phyloP scores from a whole-genome alignment of 92 coral and sea anemone genomes.

The Umimayanthus chanpuru region DNA sequence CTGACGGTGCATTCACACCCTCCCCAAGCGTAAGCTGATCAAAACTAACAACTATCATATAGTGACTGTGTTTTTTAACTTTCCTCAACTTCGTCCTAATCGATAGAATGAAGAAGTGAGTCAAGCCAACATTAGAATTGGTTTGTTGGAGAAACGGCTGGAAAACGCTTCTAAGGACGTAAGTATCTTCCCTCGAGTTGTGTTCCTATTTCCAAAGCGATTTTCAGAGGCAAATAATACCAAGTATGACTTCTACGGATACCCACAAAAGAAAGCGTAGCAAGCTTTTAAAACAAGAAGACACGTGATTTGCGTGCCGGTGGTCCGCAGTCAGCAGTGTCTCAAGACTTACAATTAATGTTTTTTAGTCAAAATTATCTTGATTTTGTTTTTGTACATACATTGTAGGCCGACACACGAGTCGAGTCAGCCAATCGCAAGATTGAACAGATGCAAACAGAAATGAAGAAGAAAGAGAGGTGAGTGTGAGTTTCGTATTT shows the following conservation, averaged over 20 bases:
- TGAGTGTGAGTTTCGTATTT: conserved; percentile 35
- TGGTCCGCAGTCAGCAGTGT: too few relatives aligned
- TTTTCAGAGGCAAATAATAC: too few relatives aligned
- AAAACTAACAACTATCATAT: too few relatives aligned
- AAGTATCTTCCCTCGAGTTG: background rate
- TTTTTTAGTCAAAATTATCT: background rate
- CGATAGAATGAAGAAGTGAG: conserved; percentile 85
- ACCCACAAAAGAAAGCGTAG: too few relatives aligned
- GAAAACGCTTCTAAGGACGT: conserved; percentile 97
- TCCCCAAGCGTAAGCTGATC: too few relatives aligned
- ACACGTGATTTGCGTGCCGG: too few relatives aligned
- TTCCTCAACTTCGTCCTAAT: conserved; percentile 2
- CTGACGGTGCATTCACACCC: too few relatives aligned
- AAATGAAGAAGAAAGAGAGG: conserved; percentile 76
- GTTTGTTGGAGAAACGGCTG: conserved; percentile 91
- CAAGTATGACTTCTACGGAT: too few relatives aligned
- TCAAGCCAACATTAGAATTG: conserved; percentile 96
- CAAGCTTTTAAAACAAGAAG: too few relatives aligned
- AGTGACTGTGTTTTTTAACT: background rate
- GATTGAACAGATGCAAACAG: conserved; percentile 79
- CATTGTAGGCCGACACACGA: conserved; percentile 85
- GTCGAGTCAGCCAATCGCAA: conserved; percentile 92
- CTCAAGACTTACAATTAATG: background rate
- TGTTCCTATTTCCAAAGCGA: background rate
- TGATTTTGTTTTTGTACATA: background rate